Evolutionary conservation across 2,888 invertebrate species (phyloP), one percentile per base, ranked within the genome.

Genomic region (Thera britannica): DNA sequence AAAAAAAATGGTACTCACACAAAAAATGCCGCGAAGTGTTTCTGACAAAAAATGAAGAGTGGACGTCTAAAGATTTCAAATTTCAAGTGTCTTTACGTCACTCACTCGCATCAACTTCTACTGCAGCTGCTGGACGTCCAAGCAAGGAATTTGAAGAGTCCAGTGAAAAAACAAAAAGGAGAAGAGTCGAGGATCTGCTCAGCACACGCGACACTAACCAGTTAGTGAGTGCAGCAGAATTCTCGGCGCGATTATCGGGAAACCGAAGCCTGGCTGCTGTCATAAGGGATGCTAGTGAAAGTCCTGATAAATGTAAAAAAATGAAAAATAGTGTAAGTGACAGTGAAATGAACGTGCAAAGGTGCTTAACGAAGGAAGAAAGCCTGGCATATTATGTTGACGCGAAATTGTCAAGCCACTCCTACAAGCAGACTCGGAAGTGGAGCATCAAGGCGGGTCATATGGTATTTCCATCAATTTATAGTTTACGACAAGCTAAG

Each of bases 301-400:
- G 65, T 65, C 59, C 65, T n/a, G 65, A 65, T 2, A 65, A 59
- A 38, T 59, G 58, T 55, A 41, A 59, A 55, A 3, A 7, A 8
- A 59, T 59, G 59, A 59, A 59, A 59, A 36, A 59, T n/a, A 34
- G 59, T 36, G 59, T 49, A 12, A 2, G n/a, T 59, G 65, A 41
- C 12, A 11, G 4, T n/a, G 54, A 59, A 48, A 59, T 34, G 41
- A n/a, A n/a, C n/a, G n/a, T n/a, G n/a, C 65, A 35, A 55, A 55
- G 65, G 23, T 59, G 59, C 55, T 59, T 65, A 46, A 2, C 59
- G 6, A 60, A 56, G 23, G 61, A 68, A 4, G 71, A 68, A n/a
- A 68, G 58, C n/a, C 63, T 71, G 57, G 68, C 71, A 8, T 72
- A 67, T 57, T 72, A 72, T 49, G 68, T 71, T 34, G 71, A 72